Evolutionary conservation across 1,140 invertebrate genomes (phyloP).

Genomic region (Pseudomyrmex sp.): DNA sequence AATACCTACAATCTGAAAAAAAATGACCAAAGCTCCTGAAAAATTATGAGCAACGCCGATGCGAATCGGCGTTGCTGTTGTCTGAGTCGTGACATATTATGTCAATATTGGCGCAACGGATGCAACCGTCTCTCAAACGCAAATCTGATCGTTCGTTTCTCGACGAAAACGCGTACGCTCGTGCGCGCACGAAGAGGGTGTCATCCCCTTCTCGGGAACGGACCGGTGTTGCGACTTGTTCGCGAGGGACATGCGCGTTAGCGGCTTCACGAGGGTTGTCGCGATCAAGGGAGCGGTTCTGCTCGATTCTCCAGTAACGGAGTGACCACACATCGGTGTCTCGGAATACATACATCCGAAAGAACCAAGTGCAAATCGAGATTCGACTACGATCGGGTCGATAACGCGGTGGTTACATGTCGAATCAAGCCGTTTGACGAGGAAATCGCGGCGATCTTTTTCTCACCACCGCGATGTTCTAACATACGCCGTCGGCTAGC

Average conservation of each 20-base stretch:
- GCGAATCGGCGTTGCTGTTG: too few relatives aligned
- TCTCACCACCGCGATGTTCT: constrained; percentile 48
- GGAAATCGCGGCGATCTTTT: background rate
- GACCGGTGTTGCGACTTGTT: constrained; percentile 4
- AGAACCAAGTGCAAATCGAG: constrained; percentile 47
- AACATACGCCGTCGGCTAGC: constrained; percentile 39
- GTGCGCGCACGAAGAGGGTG: constrained; percentile 1
- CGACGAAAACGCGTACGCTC: background rate
- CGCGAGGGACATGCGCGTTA: constrained; percentile 74
- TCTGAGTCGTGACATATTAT: too few relatives aligned
- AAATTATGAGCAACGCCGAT: too few relatives aligned
- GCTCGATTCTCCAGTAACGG: constrained; percentile 24
- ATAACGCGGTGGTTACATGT: constrained; percentile 20
- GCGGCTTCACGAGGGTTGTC: constrained; percentile 70
- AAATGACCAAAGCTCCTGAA: too few relatives aligned
- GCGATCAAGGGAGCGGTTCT: constrained; percentile 75
- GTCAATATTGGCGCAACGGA: background rate
- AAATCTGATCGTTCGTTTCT: constrained; percentile 11
- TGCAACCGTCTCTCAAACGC: background rate
- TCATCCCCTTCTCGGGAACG: constrained; percentile 65
- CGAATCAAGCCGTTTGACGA: background rate
- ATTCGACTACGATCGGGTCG: constrained; percentile 33
- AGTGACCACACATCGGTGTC: constrained; percentile 60
- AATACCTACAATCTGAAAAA: too few relatives aligned
- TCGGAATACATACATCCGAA: constrained; percentile 74